These are phyloP conservation scores for Diloba caeruleocephala DNA, from an alignment of 2,888 invertebrate genomes.

Conservation along the genomic window DNA sequence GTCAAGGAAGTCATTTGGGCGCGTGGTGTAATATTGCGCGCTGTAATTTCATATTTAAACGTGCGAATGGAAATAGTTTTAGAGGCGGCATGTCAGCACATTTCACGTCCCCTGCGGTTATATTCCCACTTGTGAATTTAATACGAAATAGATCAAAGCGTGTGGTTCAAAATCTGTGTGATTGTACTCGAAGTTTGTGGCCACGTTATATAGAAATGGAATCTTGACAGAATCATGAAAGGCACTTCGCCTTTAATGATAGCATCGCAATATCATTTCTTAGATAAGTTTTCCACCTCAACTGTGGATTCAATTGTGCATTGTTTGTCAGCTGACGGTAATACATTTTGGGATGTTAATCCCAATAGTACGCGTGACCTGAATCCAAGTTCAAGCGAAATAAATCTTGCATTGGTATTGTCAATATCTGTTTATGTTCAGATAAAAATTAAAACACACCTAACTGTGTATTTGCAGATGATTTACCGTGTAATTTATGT, in stretches of 20 bases:
- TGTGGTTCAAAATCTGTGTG: conserved; percentile 12
- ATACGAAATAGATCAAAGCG: conserved; percentile 39
- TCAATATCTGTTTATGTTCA: too few relatives aligned
- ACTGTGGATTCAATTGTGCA: too few relatives aligned
- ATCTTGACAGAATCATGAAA: not conserved
- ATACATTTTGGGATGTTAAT: too few relatives aligned
- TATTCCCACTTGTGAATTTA: conserved; percentile 36
- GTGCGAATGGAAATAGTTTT: conserved; percentile 53
- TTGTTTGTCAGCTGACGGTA: too few relatives aligned
- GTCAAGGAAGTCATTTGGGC: conserved; percentile 64
- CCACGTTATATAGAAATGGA: not conserved
- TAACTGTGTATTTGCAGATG: too few relatives aligned
- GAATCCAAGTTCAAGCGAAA: too few relatives aligned
- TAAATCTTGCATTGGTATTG: too few relatives aligned
- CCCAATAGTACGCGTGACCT: too few relatives aligned
- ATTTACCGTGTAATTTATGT: too few relatives aligned
- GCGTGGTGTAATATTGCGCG: conserved; percentile 58
- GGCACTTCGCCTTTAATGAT: not conserved
- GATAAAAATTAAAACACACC: too few relatives aligned
- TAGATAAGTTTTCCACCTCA: too few relatives aligned
- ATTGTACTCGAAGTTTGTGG: conserved; percentile 9
- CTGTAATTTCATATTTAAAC: conserved; percentile 56
- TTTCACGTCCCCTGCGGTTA: conserved; percentile 35
- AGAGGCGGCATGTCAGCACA: conserved; percentile 36
- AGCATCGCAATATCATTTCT: too few relatives aligned